Base-by-base conservation (phyloP, 1,140 invertebrate species). In the Mactra quadrangularis region DNA sequence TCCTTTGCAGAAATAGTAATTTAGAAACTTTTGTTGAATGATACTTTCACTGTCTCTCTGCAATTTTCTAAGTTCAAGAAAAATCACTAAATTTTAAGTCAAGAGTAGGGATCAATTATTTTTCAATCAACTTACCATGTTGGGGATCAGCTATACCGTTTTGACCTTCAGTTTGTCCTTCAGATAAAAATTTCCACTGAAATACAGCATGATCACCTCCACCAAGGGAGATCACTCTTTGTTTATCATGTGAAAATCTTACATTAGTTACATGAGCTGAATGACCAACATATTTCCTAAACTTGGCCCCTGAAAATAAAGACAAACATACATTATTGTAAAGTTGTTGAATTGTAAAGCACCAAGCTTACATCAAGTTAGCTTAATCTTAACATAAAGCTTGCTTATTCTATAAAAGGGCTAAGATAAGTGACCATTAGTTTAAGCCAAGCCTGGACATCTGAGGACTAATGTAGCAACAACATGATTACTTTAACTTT, bases 191-290 rank as follows among this genome's bases (percentile, higher is more conserved):
- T 19, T 85, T 82, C 93, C 93, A 93, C 85, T 93, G 92, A 68
- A 93, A 93, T 9, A 93, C 83, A n/a, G 93, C 89, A 86, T 93
- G 93, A 72, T 93, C 93, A 38, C 88, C 93, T 17, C 93, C 93
- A 22, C 93, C 93, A 38, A 90, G 93, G 7, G 91, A 89, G 53
- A 93, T 91, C 9, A 93, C 89, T 25, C 86, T 68, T 9, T 82
- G 88, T 62, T 90, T 91, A 83, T 93, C 92, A 60, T 86, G 71
- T 31, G 91, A 90, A 83, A 93, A 93, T 25, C 93, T 82, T 4
- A 92, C 91, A 85, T 93, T 93, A 17, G 93, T 93, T 47, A 93
- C 93, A 87, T 93, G 93, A 31, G 92, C 92, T 29, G 92, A 93
- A 84, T 93, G 93, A 59, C 93, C 93, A 9, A 92, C 88, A 79